Evolutionary conservation across 2,888 invertebrate species (phyloP).

Genomic region (Venusia cambrica): DNA sequence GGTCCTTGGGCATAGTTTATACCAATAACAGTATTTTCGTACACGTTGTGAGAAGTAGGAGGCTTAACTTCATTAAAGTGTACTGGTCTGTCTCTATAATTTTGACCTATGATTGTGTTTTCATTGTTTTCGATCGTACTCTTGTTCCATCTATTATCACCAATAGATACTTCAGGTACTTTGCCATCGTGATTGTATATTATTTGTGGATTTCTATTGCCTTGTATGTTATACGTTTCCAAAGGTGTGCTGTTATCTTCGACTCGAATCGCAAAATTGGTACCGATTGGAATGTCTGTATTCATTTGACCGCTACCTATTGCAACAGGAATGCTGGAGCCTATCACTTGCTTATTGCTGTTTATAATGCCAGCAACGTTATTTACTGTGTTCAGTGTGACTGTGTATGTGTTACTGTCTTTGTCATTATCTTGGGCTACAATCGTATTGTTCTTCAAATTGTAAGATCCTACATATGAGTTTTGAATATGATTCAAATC

Average conservation of each 20-base stretch:
- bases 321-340: constrained; percentile 63
- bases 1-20: constrained; percentile 31
- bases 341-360: constrained; percentile 54
- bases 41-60: constrained; percentile 5
- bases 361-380: constrained; percentile 55
- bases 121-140: constrained; percentile 39
- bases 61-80: constrained; percentile 17
- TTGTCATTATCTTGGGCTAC: constrained; percentile 42
- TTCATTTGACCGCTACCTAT: constrained; percentile 56
- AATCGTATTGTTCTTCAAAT: constrained; percentile 47
- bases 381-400: constrained; percentile 64
- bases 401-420: constrained; percentile 53
- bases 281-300: constrained; percentile 72
- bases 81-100: constrained; percentile 29
- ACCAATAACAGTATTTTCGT: constrained; percentile 24
- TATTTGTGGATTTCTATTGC: constrained; percentile 40
- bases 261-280: constrained; percentile 73
- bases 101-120: constrained; percentile 32
- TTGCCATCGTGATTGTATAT: constrained; percentile 41
- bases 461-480: constrained; percentile 44
- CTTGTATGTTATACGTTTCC: constrained; percentile 54
- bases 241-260: constrained; percentile 60
- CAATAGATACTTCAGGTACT: constrained; percentile 45
- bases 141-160: constrained; percentile 66
- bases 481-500: constrained; percentile 36